Conservation (phyloP, 2,888 invertebrate species). For the Cylindroiulus punctatus region DNA sequence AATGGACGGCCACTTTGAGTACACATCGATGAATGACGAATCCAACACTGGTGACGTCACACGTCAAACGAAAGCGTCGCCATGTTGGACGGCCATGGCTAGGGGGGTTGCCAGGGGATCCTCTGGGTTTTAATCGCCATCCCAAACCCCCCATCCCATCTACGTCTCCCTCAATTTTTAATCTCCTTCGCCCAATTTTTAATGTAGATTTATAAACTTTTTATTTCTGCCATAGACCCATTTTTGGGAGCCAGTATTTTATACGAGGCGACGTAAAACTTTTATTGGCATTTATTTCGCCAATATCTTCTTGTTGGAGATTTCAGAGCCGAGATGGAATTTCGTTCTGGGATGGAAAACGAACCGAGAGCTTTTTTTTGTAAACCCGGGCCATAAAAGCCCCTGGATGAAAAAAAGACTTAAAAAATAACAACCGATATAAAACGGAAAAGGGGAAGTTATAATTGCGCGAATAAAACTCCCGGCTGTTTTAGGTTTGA, state of each 20-base stretch:
- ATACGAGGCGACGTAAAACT: conserved; percentile 46
- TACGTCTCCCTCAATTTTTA: background rate
- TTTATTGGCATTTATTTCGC: conserved; percentile 49
- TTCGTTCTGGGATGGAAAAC: conserved; percentile 35
- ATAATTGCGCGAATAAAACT: conserved; percentile 46
- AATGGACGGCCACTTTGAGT: no score
- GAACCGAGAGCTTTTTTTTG: conserved; percentile 27
- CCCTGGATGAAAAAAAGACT: conserved; percentile 42
- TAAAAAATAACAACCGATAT: conserved; percentile 48
- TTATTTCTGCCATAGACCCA: conserved; percentile 32
- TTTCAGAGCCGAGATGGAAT: conserved; percentile 29
- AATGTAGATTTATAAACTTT: conserved; percentile 32
- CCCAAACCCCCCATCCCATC: background rate
- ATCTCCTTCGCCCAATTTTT: conserved; percentile 32
- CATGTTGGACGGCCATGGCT: background rate
- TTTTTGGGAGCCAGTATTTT: conserved; percentile 26
- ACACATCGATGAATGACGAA: no score
- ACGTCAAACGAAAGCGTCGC: background rate
- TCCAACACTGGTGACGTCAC: no score
- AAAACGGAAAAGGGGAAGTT: conserved; percentile 23
- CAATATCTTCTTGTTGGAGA: conserved; percentile 36
- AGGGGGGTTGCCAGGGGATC: background rate
- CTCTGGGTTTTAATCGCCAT: conserved; percentile 23
- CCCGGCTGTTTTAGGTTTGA: background rate
- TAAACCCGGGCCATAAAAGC: conserved; percentile 43